Percentiles rank a stretch among this genome's conserved stretches.
Evolutionary conservation across 2,888 invertebrate species (phyloP).

Genomic region (Acleris emargana): DNA sequence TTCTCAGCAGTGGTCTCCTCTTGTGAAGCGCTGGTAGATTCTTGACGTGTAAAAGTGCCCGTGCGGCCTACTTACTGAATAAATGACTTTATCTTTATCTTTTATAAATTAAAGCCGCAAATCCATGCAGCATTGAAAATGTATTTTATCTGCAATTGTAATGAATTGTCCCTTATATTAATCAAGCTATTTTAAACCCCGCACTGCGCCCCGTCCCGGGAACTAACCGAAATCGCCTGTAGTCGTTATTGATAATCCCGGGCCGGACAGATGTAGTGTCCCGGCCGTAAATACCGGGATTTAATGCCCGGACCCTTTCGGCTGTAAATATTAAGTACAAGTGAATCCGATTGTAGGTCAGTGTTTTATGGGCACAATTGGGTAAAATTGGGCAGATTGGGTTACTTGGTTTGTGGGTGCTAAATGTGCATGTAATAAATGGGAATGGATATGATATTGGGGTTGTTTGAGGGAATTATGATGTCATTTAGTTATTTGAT

Average conservation of each 20-base stretch:
- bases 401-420: background rate
- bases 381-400: constrained; percentile 17
- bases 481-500: no score
- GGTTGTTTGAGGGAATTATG: background rate
- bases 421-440: background rate
- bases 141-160: background rate
- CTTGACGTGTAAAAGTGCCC: no score
- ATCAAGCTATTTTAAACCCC: constrained; percentile 10
- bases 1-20: no score
- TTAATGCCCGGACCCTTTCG: constrained; percentile 16
- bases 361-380: constrained; percentile 18
- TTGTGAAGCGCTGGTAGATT: no score
- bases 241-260: constrained; percentile 22
- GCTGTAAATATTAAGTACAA: constrained; percentile 23
- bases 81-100: no score
- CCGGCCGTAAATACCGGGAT: constrained; percentile 21
- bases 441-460: background rate
- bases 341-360: constrained; percentile 24
- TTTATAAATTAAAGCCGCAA: no score
- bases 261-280: constrained; percentile 26
- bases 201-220: background rate
- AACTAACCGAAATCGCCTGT: constrained; percentile 14
- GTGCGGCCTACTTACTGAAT: no score
- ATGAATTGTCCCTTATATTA: constrained; percentile 10
- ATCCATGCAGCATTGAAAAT: background rate